These are phyloP conservation scores for Drosophila mojavensis DNA, from an alignment of 1,140 invertebrate genomes.

Conservation along the genomic window DNA sequence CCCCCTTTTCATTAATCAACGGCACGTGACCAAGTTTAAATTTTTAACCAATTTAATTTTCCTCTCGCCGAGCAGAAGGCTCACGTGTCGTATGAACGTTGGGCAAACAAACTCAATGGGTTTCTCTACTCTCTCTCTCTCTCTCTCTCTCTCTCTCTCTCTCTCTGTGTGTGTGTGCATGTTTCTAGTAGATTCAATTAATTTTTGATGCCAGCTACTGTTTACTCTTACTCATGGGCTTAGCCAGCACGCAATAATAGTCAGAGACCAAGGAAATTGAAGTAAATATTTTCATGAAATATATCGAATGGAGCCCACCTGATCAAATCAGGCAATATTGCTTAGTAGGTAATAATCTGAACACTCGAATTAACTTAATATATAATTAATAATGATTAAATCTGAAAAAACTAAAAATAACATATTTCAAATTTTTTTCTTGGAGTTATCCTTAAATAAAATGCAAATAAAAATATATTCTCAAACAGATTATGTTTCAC, in stretches of 20 bases:
- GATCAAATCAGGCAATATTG: no score
- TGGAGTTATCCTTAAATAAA: no score
- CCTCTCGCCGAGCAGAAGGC: slow-evolving; percentile 15
- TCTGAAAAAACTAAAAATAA: no score
- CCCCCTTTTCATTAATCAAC: slow-evolving; percentile 65
- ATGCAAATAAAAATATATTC: no score
- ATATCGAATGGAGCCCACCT: no score
- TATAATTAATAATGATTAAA: no score
- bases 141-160: background rate
- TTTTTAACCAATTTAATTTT: slow-evolving; percentile 64
- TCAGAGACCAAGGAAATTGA: background rate
- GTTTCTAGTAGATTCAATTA: slow-evolving; percentile 52
- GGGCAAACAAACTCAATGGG: slow-evolving; percentile 33
- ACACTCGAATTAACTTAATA: no score
- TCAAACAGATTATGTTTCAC: no score
- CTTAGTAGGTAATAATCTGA: no score
- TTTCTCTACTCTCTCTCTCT: background rate
- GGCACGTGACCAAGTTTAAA: slow-evolving; percentile 77
- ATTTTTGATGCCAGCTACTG: slow-evolving; percentile 33
- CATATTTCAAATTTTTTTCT: no score
- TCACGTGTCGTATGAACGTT: slow-evolving; percentile 60
- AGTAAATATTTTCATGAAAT: background rate
- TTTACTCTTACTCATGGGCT: slow-evolving; percentile 11
- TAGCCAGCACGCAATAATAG: background rate
- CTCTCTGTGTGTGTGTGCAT: slow-evolving; percentile 1